Base-by-base conservation (phyloP, 1,140 invertebrate species). In the Teleogryllus occipitalis region DNA sequence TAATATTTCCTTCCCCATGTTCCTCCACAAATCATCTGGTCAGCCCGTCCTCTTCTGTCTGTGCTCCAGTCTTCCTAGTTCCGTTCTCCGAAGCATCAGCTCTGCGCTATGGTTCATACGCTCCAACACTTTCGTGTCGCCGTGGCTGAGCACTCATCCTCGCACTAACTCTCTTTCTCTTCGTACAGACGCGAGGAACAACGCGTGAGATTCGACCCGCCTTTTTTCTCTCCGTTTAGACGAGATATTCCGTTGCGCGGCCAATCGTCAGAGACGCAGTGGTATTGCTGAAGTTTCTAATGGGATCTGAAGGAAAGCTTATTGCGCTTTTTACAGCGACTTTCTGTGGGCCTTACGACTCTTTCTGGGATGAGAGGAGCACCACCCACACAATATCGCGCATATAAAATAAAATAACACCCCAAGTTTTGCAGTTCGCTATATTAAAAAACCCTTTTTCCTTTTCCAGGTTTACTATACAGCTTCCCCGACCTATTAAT, bases 331-430 rank as follows among this genome's bases (percentile, higher is more conserved):
- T 65, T 65, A 65, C 54, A 65, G 18, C 54, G 54, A 39, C 54
- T 65, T 65, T 65, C 54, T 10, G 10, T 65, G 10, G 2, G 54
- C 10, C 10, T 65, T 65, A 65, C 54, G 54, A 65, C 18, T 65
- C 54, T 65, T 10, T 18, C 54, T 18, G 10, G 10, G 54, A 10
- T 65, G 54, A 65, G 54, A 65, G 54, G 10, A 14, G 54, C 10
- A 65, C 10, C 54, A 18, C 18, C 54, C 54, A 18, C 10, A 14
- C 10, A 65, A 65, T 18, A 65, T 65, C 54, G 18, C 18, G 54
- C 54, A 65, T 65, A 65, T 65, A 65, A 65, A 65, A 65, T 65
- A 65, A 65, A 65, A 65, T 65, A 65, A 65, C 54, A 18, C 54
- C 54, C 54, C 18, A 65, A 65, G 54, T 65, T 65, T 65, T 65